phyloP scores from a whole-genome alignment of 2,797 vertebrate species.

The Kryptolebias ocellatus region DNA sequence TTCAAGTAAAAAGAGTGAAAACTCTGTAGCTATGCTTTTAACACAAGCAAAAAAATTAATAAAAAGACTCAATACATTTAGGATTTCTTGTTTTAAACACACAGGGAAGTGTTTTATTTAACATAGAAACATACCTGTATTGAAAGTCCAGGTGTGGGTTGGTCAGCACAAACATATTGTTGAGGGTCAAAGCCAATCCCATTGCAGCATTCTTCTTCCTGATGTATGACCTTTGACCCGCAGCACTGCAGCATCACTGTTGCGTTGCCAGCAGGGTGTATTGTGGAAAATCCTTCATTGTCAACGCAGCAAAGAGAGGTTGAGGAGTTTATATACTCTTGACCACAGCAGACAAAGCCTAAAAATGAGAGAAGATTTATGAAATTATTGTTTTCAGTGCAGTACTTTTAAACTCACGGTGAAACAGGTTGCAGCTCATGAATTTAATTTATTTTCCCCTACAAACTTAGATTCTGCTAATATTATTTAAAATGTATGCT shows the following conservation, averaged over 20 bases:
- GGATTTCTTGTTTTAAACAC: no score
- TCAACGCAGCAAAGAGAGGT: conserved; percentile 88
- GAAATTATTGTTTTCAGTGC: background rate
- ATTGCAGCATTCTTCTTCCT: conserved; percentile 89
- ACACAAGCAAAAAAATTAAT: no score
- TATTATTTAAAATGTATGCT: no score
- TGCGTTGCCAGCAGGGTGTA: conserved; percentile 85
- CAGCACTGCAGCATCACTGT: conserved; percentile 89
- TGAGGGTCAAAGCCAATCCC: conserved; percentile 90
- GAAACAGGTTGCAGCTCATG: no score
- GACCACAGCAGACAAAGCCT: conserved; percentile 92
- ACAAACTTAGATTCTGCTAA: no score
- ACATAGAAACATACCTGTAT: conserved; percentile 82
- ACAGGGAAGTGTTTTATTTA: background rate
- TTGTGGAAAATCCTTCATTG: conserved; percentile 82
- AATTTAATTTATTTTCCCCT: no score
- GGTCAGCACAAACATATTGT: conserved; percentile 90
- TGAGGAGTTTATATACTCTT: conserved; percentile 89
- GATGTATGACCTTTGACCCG: conserved; percentile 88
- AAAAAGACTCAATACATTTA: no score
- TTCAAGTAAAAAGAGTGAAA: no score
- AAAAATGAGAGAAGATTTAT: conserved; percentile 25
- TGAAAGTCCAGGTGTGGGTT: conserved; percentile 82
- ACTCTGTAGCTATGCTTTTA: no score
- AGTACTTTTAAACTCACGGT: background rate